Conservation (phyloP, 1,140 invertebrate species). For the Conopomorpha cramerella region DNA sequence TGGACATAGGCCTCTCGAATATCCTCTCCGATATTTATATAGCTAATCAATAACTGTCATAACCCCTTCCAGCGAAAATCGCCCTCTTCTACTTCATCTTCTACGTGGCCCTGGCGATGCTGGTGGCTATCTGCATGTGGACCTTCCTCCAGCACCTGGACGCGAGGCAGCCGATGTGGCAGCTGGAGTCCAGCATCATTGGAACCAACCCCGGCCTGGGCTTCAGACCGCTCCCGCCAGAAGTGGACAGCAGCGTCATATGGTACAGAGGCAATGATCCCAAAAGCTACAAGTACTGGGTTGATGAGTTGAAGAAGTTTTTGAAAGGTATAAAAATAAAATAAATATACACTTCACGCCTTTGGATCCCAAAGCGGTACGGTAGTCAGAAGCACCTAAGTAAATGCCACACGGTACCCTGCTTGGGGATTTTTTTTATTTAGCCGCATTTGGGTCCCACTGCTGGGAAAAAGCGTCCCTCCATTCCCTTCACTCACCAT, state of each 20-base stretch:
- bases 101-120: constrained; percentile 82
- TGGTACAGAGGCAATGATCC: constrained; percentile 83
- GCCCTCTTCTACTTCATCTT: constrained; percentile 90
- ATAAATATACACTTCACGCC: no score
- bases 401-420: no score
- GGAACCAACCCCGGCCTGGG: constrained; percentile 92
- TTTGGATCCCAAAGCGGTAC: no score
- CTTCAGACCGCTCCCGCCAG: constrained; percentile 87
- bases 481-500: no score
- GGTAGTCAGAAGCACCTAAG: no score
- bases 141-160: constrained; percentile 91
- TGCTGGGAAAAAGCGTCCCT: no score
- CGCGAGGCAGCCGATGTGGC: constrained; percentile 83
- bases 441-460: no score
- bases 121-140: constrained; percentile 90
- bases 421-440: no score
- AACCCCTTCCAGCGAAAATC: constrained; percentile 79
- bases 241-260: constrained; percentile 91
- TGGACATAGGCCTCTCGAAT: no score
- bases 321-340: constrained; percentile 62
- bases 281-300: constrained; percentile 79
- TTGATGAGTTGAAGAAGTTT: constrained; percentile 72
- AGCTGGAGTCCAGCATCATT: constrained; percentile 80
- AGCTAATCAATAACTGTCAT: no score
- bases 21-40: no score